Evolutionary conservation across 2,888 invertebrate genomes (phyloP), one percentile per base, ranked within the genome.

Genomic region (Petrolisthes manimaculis): DNA sequence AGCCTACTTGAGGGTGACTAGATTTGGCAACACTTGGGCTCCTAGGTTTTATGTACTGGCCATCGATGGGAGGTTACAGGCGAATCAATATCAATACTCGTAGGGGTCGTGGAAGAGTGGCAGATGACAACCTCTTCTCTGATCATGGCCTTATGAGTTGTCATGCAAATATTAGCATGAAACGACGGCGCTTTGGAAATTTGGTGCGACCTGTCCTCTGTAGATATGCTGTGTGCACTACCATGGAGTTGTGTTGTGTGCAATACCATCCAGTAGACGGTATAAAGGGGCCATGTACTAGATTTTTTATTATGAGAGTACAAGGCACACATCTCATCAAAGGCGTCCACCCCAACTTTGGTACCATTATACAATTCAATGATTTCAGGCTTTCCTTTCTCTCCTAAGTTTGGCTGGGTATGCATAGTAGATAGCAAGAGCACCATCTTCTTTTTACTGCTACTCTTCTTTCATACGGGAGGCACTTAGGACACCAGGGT

Each of bases 81-180:
- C 0, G 37, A 69, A 24, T 0, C n/a, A 3, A 67, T 6, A 83
- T 83, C 67, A 67, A 18, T 83, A 18, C 24, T 67, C 69, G 61
- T 24, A 71, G 83, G 8, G 5, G 61, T 24, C 83, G 5, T 83
- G 83, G 69, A 6, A 71, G 69, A 67, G 18, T 83, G 83, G 71
- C 83, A 83, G 14, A 9, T 53, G 18, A 67, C 69, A 83, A 18
- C 83, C 83, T 83, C 69, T 83, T 61, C 83, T 83, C 37, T 24
- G 51, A 8, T 69, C 83, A 83, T 83, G 67, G 67, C 69, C 37
- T 21, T 5, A 83, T 83, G 37, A 83, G 9, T 67, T 4, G 12
- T 67, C 71, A 0, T 84, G 77, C 75, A 5, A 82, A 37, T 61
- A 61, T 0, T 67, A 61, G 82, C 82, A 82, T 82, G 82, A 61